Evolutionary conservation across 2,113 vertebrate genomes (phyloP).

Genomic region (Ibidorhyncha struthersii): DNA sequence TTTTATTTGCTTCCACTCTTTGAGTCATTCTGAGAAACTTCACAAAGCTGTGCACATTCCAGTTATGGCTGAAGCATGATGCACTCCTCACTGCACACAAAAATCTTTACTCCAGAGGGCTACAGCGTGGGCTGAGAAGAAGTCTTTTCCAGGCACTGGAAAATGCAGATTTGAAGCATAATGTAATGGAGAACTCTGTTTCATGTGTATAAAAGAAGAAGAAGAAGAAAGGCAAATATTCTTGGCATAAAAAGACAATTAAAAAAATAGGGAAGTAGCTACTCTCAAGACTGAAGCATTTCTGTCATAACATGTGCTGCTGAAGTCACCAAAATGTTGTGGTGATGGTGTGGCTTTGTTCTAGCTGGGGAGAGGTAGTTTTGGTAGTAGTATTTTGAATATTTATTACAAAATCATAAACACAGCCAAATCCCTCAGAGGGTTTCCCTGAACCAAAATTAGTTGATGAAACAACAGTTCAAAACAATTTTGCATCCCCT

Average conservation of each 20-base stretch:
- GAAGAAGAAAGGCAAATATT: slow-evolving; percentile 30
- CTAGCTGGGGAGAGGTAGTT: not conserved
- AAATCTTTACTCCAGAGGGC: not conserved
- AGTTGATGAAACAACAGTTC: not conserved
- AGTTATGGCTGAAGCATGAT: slow-evolving; percentile 46
- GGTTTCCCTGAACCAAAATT: not conserved
- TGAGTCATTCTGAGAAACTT: slow-evolving; percentile 79
- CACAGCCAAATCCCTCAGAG: not conserved
- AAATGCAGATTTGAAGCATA: not conserved
- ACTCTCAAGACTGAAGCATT: slow-evolving; percentile 17
- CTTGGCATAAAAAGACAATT: slow-evolving; percentile 30
- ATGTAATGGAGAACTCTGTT: not conserved
- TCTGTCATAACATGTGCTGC: slow-evolving; percentile 23
- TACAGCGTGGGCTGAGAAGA: not conserved
- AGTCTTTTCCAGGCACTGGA: not conserved
- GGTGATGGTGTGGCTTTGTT: not conserved
- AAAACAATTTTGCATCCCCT: not conserved
- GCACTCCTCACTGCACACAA: not conserved
- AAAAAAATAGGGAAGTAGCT: slow-evolving; percentile 40
- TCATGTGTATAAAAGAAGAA: not conserved
- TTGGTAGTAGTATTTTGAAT: not conserved
- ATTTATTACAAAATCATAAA: slow-evolving; percentile 42
- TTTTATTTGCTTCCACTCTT: slow-evolving; percentile 80
- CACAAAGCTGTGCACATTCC: slow-evolving; percentile 73
- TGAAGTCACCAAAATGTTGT: slow-evolving; percentile 38